These are phyloP conservation scores for Hypolimnas misippus DNA, from an alignment of 2,888 invertebrate genomes.

Conservation along the genomic window DNA sequence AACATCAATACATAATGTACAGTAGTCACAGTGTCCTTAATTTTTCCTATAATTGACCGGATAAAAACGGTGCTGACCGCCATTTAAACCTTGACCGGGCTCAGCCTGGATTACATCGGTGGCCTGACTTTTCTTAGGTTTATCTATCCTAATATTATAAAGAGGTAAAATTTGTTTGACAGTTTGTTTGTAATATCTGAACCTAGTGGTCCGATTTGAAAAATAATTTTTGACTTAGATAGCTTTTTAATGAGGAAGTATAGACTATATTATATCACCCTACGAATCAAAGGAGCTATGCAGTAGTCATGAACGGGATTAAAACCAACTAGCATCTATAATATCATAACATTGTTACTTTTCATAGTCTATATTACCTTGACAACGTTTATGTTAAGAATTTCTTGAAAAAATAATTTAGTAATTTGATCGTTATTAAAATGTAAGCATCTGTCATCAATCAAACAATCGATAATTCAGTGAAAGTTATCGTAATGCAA, in stretches of 20 bases:
- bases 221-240: too few species aligned
- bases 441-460: neutral
- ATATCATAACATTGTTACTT: neutral
- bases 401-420: neutral
- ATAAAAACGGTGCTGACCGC: slow-evolving; percentile 19
- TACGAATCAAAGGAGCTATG: too few species aligned
- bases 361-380: neutral
- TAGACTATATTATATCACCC: slow-evolving; percentile 10
- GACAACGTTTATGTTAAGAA: too few species aligned
- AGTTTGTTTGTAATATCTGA: too few species aligned
- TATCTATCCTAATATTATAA: too few species aligned
- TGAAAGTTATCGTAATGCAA: slow-evolving; percentile 27
- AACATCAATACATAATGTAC: too few species aligned
- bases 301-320: too few species aligned
- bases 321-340: too few species aligned
- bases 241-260: too few species aligned
- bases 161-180: too few species aligned
- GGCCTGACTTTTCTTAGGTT: slow-evolving; percentile 16
- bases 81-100: slow-evolving; percentile 24
- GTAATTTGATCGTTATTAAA: neutral
- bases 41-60: slow-evolving; percentile 4
- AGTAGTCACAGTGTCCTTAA: too few species aligned
- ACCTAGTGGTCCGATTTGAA: too few species aligned
- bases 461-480: neutral
- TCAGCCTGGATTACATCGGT: slow-evolving; percentile 20